A percentile compares a stretch with the other conserved stretches of the same genome.
These are phyloP conservation scores for Chlorops oryzae DNA, from an alignment of 1,140 invertebrate species.

Conservation along the genomic window DNA sequence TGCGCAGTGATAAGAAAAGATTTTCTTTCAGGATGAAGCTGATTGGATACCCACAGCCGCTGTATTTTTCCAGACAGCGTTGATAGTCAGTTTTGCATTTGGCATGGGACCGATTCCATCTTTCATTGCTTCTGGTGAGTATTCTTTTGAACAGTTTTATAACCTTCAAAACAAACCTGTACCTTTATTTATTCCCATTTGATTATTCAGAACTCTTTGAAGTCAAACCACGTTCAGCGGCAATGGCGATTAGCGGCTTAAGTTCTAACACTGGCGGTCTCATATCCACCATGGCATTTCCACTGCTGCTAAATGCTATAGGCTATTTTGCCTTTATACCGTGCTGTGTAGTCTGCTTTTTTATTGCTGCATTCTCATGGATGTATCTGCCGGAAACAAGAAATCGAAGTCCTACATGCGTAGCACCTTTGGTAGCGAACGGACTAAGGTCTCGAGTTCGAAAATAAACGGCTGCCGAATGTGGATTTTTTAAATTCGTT, in stretches of 20 bases:
- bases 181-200: conserved; percentile 23
- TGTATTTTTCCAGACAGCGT: conserved; percentile 57
- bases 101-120: conserved; percentile 82
- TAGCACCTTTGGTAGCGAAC: too few relatives aligned
- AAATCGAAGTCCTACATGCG: too few relatives aligned
- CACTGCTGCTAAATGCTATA: conserved; percentile 54
- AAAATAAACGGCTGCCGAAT: too few relatives aligned
- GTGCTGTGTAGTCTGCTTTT: conserved; percentile 58
- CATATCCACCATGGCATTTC: conserved; percentile 73
- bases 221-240: conserved; percentile 71
- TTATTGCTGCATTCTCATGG: too few relatives aligned
- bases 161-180: too few relatives aligned
- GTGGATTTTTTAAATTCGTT: too few relatives aligned
- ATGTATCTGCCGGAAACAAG: too few relatives aligned
- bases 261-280: conserved; percentile 87
- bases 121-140: conserved; percentile 58
- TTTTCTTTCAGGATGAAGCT: conserved; percentile 44
- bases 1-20: too few relatives aligned
- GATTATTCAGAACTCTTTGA: conserved; percentile 79
- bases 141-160: too few relatives aligned
- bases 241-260: conserved; percentile 81
- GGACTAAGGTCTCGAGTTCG: too few relatives aligned
- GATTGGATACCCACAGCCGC: conserved; percentile 57
- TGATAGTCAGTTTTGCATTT: conserved; percentile 74
- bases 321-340: conserved; percentile 64